These are phyloP conservation scores for Lithophane leautieri DNA, from an alignment of 2,888 invertebrate genomes.

Conservation along the genomic window DNA sequence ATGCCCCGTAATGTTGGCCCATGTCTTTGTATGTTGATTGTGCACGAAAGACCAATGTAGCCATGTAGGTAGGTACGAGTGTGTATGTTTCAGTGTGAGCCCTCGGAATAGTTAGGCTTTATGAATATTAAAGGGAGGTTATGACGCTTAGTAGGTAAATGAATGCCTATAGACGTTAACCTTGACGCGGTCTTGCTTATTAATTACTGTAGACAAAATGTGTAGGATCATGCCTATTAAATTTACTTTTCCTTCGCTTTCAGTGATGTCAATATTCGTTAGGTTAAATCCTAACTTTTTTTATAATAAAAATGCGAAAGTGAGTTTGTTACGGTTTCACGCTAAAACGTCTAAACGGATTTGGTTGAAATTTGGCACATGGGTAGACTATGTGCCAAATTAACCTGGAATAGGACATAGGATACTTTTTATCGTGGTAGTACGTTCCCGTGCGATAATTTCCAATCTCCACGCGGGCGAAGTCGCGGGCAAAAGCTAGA, in stretches of 20 bases:
- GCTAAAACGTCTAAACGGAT: too few relatives aligned
- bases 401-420: too few relatives aligned
- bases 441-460: too few relatives aligned
- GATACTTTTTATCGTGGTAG: too few relatives aligned
- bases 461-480: too few relatives aligned
- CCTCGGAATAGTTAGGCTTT: constrained; percentile 48
- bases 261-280: neutral
- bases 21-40: constrained; percentile 90
- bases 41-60: constrained; percentile 79
- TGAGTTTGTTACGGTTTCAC: too few relatives aligned
- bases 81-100: constrained; percentile 41
- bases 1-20: constrained; percentile 88
- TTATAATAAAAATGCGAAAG: too few relatives aligned
- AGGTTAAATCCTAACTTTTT: neutral
- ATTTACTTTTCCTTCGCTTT: neutral
- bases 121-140: constrained; percentile 63
- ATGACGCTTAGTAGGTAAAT: constrained; percentile 24
- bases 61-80: constrained; percentile 33
- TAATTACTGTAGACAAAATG: neutral
- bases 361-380: too few relatives aligned
- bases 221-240: neutral
- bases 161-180: neutral
- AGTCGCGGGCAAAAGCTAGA: too few relatives aligned
- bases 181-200: constrained; percentile 6
- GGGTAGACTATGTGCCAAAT: too few relatives aligned